Conservation (phyloP, 2,113 vertebrate genomes). For the Campylomormyrus tamandua region DNA sequence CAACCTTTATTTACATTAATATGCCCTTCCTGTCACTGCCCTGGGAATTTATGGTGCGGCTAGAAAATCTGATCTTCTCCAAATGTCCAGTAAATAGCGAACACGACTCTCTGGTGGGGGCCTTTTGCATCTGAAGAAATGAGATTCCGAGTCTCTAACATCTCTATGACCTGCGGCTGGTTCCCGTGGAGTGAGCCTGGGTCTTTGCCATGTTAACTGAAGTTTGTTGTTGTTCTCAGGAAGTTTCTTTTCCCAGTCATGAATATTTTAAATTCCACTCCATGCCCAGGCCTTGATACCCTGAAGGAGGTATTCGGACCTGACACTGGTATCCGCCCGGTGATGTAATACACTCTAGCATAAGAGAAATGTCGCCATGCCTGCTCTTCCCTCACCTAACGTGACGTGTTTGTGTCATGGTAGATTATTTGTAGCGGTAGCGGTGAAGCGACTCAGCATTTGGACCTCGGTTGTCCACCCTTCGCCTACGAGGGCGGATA, state of each 20-base stretch:
- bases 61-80: constrained; percentile 22
- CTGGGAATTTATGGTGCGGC: constrained; percentile 40
- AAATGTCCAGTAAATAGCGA: constrained; percentile 32
- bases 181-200: not conserved
- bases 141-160: not conserved
- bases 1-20: not conserved
- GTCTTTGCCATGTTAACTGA: not conserved
- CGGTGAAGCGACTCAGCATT: not conserved
- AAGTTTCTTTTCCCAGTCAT: not conserved
- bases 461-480: not conserved
- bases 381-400: not conserved
- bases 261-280: not conserved
- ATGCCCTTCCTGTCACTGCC: constrained; percentile 28
- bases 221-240: not conserved
- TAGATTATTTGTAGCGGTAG: not conserved
- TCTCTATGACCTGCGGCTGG: constrained; percentile 2
- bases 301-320: not conserved
- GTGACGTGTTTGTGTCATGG: not conserved
- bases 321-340: not conserved
- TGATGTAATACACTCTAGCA: not conserved
- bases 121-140: not conserved
- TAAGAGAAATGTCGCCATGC: not conserved
- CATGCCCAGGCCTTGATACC: not conserved
- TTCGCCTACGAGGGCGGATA: not conserved
- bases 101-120: constrained; percentile 31